These are phyloP conservation scores for Ericerus pela DNA, from an alignment of 1,140 invertebrate genomes.

Conservation along the genomic window DNA sequence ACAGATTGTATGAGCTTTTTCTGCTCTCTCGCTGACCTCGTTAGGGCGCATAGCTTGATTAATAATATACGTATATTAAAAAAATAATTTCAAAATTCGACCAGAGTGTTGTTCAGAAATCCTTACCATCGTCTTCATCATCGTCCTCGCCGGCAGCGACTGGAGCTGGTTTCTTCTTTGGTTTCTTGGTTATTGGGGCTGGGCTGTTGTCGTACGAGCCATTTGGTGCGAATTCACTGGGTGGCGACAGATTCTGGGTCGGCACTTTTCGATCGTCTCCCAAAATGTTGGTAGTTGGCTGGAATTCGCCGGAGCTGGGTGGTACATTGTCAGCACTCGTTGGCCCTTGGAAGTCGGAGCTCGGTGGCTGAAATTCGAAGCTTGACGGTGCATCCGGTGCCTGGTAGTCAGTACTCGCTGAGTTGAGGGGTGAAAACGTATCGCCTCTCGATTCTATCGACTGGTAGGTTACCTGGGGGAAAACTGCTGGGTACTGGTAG, in stretches of 20 bases:
- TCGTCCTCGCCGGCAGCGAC: constrained; percentile 4
- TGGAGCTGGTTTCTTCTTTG: constrained; percentile 5
- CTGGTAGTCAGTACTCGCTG: too few species aligned
- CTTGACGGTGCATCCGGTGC: too few species aligned
- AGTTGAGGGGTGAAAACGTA: too few species aligned
- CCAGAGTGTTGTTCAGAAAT: not conserved
- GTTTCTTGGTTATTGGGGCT: constrained; percentile 1
- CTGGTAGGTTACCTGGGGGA: not conserved
- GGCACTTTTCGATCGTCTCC: not conserved
- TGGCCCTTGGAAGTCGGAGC: constrained; percentile 1
- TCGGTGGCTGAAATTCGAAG: constrained; percentile 4
- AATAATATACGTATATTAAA: too few species aligned
- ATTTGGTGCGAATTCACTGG: not conserved
- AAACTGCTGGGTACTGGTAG: constrained; percentile 3
- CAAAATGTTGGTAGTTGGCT: constrained; percentile 1
- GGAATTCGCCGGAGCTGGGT: too few species aligned
- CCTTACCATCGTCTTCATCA: constrained; percentile 16
- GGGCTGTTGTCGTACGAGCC: not conserved
- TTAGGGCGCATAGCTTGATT: too few species aligned
- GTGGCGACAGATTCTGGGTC: not conserved
- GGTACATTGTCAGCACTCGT: too few species aligned
- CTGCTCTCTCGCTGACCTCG: too few species aligned
- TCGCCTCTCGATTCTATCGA: too few species aligned
- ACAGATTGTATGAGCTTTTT: too few species aligned
- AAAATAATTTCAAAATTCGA: too few species aligned